These are phyloP conservation scores for Fragum whitleyi DNA, from an alignment of 2,888 invertebrate genomes.

Conservation along the genomic window DNA sequence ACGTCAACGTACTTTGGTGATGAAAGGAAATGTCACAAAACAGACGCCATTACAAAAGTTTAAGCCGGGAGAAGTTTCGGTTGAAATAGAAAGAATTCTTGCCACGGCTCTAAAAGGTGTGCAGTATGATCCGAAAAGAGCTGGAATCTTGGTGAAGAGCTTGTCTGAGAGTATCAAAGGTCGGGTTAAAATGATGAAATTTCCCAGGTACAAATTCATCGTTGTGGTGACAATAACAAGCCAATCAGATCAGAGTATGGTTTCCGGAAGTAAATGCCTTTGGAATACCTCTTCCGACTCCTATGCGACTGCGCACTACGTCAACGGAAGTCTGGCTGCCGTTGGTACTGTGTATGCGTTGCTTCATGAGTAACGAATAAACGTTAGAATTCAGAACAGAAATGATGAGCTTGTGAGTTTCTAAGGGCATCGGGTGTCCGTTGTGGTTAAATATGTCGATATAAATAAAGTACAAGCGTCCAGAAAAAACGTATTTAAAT, in stretches of 20 bases:
- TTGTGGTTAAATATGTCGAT: no score
- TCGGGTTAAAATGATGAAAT: constrained; percentile 66
- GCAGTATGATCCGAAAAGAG: constrained; percentile 60
- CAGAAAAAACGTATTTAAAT: no score
- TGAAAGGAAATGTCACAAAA: constrained; percentile 62
- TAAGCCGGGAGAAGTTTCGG: constrained; percentile 42
- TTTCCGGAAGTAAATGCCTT: constrained; percentile 59
- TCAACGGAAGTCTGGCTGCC: constrained; percentile 54
- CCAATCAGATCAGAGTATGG: constrained; percentile 48
- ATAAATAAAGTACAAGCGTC: no score
- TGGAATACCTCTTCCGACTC: constrained; percentile 59
- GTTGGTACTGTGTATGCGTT: constrained; percentile 63
- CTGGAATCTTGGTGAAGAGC: constrained; percentile 47
- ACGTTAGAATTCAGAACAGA: no score
- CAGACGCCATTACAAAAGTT: constrained; percentile 62
- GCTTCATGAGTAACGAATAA: constrained; percentile 49
- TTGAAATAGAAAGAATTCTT: constrained; percentile 51
- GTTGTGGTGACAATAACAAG: constrained; percentile 63
- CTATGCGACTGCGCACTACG: constrained; percentile 52
- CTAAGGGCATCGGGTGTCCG: no score
- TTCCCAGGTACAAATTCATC: constrained; percentile 67
- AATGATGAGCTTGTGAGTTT: no score
- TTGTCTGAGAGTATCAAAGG: constrained; percentile 62
- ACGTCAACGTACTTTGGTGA: constrained; percentile 54
- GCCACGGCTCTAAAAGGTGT: constrained; percentile 44